Evolutionary conservation across 2,113 vertebrate genomes (phyloP), one percentile per base, ranked within the genome.

Genomic region (Vimba vimba): DNA sequence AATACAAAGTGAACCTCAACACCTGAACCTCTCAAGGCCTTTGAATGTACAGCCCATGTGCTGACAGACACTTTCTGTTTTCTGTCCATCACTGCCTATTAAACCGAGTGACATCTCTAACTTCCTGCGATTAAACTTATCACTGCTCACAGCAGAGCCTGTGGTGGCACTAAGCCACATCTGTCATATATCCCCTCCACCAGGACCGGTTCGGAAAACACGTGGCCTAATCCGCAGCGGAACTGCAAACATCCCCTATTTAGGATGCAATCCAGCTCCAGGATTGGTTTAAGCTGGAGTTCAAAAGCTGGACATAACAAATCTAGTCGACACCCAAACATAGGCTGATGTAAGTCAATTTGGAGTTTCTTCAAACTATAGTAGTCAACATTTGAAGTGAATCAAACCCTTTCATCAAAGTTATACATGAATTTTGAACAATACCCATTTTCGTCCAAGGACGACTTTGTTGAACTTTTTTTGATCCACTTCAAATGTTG

Each of bases 51-150:
- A 43, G 33, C 33, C 77, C 77, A 39, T 45, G n/a, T 64, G 13
- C 11, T 66, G 59, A 45, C 33, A 43, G 57, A 79, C 77, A 62
- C 23, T 25, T 39, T 79, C 4, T 33, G 33, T 33, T 33, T 3
- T 33, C 33, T 3, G 62, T 79, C 33, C 52, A 79, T 60, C 30
- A 59, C 30, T 33, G 23, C 21, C 57, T 45, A 27, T 80, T 27
- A 62, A 79, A 80, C 78, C 78, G 64, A 47, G 12, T 64, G 78
- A 64, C 78, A 80, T 80, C 59, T 64, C n/a, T 21, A 80, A 30
- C 59, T 81, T 66, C 39, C 79, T 66, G 79, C 10, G n/a, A 81
- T 64, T 80, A 64, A 66, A 66, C 15, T 66, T 81, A 81, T 81
- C 79, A 45, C 79, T 64, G 59, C 39, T 47, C 39, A 66, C 79